Base-by-base conservation (phyloP, 2,797 vertebrate genomes). In the Argyrosomus regius region DNA sequence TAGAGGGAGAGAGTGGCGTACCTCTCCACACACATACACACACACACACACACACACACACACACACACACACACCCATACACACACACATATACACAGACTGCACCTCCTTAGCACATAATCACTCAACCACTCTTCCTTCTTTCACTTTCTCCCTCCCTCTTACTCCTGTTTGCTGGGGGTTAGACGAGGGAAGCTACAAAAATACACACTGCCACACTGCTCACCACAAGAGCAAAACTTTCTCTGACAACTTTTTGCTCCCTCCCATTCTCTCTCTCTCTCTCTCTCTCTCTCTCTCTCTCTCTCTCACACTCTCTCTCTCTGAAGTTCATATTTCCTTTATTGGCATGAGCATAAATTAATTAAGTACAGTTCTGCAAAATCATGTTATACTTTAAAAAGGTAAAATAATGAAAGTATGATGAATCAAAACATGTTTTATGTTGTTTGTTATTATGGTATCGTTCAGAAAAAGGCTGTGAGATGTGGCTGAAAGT, bases 71-170 rank as follows among this genome's bases (percentile, higher is more conserved):
- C 75, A 64, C 61, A 72, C 61, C 22, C 22, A 22, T 22, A 61
- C 11, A 12, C 39, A 52, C 48, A 50, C 39, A 46, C 45, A 67
- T 67, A 68, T 28, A 53, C 67, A 65, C 69, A 56, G 72, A 85
- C 35, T 68, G 75, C 80, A 78, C 76, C 84, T 89, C 85, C 83
- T 90, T 85, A 84, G 72, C 88, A 82, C 78, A 89, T 82, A 93
- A 92, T 93, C 86, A 93, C 86, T 92, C 88, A 92, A 77, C 83
- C 87, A 88, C 75, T 88, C 82, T 83, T 88, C 89, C 87, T 88
- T 86, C 46, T 83, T 89, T 89, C 68, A 81, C 79, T 83, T 78
- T 87, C 75, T 88, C 81, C 83, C 87, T 88, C 87, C 72, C 81
- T 84, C 77, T 77, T 75, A 78, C 86, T 91, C 68, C 66, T 88